Evolutionary conservation across 2,888 invertebrate genomes (phyloP), one percentile per base, ranked within the genome.

Genomic region (Norana najaformis): DNA sequence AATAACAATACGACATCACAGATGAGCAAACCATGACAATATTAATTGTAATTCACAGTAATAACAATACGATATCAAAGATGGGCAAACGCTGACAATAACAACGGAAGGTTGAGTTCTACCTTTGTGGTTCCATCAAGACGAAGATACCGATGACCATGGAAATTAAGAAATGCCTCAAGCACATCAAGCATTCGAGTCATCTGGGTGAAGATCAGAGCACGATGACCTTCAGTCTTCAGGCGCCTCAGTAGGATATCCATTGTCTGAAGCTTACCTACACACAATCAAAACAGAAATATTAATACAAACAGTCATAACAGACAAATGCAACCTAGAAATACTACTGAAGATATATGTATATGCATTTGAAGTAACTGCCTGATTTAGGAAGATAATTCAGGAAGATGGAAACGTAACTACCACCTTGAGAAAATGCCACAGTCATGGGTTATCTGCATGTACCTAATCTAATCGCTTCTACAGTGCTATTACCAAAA

Each of bases 181-280:
- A 99, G 96, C 92, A 99, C 98, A 95, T 99, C 99, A 94, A 99
- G 96, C 98, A 99, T 99, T 95, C 97, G 97, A 30, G 99, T 98
- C 99, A 99, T 99, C 96, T 99, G 99, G 36, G 99, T 99, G 96
- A 99, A 99, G 93, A 99, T 97, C 47, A 99, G 96, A 92, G 97
- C 99, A 92, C 99, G 96, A 95, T 99, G 99, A 89, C 96, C 96
- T 90, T 96, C 98, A 36, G 96, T 95, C 95, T 97, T 98, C 88
- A 99, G 96, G 93, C 96, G 96, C 89, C 98, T 96, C 93, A 99
- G 96, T 91, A 99, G 96, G 90, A 96, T 95, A 95, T 97, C 97
- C 93, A 99, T 95, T 35, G 97, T 97, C 95, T 99, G 99, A 92
- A 99, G 96, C 95, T 99, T 99, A 93, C 97, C 96, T 96, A 93